Base-by-base conservation (phyloP, 2,797 vertebrate species). In the Argya squamiceps region DNA sequence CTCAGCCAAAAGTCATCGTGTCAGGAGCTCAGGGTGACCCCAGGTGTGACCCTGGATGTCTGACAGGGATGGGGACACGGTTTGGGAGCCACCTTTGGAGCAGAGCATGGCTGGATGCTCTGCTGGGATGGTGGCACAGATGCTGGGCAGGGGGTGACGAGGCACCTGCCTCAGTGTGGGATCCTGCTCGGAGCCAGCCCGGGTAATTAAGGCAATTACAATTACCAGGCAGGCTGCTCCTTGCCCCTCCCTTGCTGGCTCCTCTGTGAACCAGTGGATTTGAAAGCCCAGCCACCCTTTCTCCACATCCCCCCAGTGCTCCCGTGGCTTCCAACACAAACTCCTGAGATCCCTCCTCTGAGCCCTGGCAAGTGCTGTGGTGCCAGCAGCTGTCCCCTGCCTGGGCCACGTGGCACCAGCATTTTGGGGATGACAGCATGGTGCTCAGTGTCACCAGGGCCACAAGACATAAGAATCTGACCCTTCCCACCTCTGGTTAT, bases 131-230 rank as follows among this genome's bases (percentile, higher is more conserved):
- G 53, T 56, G 64, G 43, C 65, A 44, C 6, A 32, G 63, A 18
- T 24, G 29, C 5, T 0, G 0, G 9, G 5, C 22, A 30, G 27
- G 43, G 32, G 47, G 56, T 47, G 16, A 4, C 10, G 27, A 86
- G 7, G 50, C 52, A 76, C 82, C 74, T n/a, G 89, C 80, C 12
- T 56, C 2, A 22, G 77, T 50, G 79, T 92, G 92, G 80, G 89
- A 95, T 90, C 75, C 75, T 73, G 92, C 93, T 65, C 0, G 0
- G 75, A 93, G 77, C 32, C 0, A 94, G 94, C 77, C 78, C 4
- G 12, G 18, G 62, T 92, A 89, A 92, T 96, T 96, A 95, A 94
- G 0, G 0, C 58, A 92, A 94, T 96, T 89, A 79, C 70, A 91
- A 91, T 96, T 78, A 89, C 0, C 0, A 90, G 56, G 59, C 91